Percentiles rank a stretch among this genome's conserved stretches.
Conservation (phyloP, 2,888 invertebrate species). For the Zygaena filipendulae region DNA sequence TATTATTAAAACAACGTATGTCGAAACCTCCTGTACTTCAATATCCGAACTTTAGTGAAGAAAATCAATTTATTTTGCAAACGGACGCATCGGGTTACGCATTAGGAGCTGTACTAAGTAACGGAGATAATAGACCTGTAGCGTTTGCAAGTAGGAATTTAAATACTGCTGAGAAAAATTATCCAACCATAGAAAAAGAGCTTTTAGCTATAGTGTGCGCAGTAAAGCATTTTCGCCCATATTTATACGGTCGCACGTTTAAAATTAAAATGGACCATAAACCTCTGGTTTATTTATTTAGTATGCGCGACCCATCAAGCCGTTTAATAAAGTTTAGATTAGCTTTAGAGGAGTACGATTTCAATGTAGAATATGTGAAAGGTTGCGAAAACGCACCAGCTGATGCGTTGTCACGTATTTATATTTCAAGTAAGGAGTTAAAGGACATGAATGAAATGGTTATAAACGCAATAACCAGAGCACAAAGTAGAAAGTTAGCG, state of each 20-base stretch:
- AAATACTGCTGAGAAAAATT: constrained; percentile 7
- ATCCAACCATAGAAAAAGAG: constrained; percentile 11
- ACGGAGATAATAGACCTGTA: constrained; percentile 8
- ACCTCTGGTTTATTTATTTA: constrained; percentile 8
- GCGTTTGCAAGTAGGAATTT: constrained; percentile 13
- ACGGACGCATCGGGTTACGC: too few relatives aligned
- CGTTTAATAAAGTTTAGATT: constrained; percentile 9
- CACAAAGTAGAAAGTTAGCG: constrained; percentile 4
- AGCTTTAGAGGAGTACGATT: constrained; percentile 11
- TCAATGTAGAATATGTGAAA: constrained; percentile 7
- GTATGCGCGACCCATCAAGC: constrained; percentile 7
- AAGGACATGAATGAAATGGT: constrained; percentile 13
- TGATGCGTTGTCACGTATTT: constrained; percentile 9
- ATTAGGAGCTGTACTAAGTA: constrained; percentile 8
- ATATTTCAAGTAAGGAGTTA: constrained; percentile 9
- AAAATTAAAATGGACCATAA: constrained; percentile 9
- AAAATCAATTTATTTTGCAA: constrained; percentile 3
- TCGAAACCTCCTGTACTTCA: not conserved
- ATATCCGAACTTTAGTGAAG: constrained; percentile 3
- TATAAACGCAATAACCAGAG: constrained; percentile 10
- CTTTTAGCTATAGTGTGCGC: constrained; percentile 11
- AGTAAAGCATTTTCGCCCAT: constrained; percentile 11
- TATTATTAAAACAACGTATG: not conserved
- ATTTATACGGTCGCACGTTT: constrained; percentile 11
- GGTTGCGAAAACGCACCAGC: constrained; percentile 8